Conservation (phyloP, 2,113 vertebrate species). For the Dromiciops gliroides region DNA sequence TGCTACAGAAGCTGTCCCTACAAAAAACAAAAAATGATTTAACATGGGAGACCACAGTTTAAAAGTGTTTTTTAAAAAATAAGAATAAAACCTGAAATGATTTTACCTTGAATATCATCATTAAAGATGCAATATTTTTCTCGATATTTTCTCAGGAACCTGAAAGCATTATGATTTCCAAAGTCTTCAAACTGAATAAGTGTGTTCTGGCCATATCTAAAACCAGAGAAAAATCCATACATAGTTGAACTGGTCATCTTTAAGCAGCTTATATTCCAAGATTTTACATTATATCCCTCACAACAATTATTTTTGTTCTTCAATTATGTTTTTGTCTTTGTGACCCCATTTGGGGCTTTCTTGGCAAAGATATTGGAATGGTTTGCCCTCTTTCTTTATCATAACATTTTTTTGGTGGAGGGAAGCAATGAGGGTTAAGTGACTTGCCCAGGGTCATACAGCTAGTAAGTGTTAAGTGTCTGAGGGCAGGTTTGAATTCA, state of each 20-base stretch:
- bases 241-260: neutral
- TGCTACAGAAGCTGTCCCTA: slow-evolving; percentile 95
- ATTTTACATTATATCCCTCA: neutral
- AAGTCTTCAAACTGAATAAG: slow-evolving; percentile 99
- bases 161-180: slow-evolving; percentile 98
- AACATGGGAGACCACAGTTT: fast-evolving
- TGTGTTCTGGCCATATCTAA: slow-evolving; percentile 92
- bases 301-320: neutral
- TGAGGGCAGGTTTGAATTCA: too few species aligned
- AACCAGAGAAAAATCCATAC: neutral
- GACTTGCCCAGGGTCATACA: too few species aligned
- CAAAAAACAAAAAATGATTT: neutral
- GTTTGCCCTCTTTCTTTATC: neutral
- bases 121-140: slow-evolving; percentile 99
- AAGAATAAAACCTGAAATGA: slow-evolving; percentile 60
- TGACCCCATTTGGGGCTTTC: neutral
- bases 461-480: too few species aligned
- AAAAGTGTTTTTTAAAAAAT: fast-evolving
- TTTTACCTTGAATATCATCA: slow-evolving; percentile 97
- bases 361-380: neutral
- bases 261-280: slow-evolving; percentile 10
- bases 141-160: slow-evolving; percentile 94
- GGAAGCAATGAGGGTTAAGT: too few species aligned
- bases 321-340: neutral
- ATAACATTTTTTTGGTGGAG: neutral